These are phyloP conservation scores for Callimorpha dominula DNA, from an alignment of 2,888 invertebrate species.

Conservation along the genomic window DNA sequence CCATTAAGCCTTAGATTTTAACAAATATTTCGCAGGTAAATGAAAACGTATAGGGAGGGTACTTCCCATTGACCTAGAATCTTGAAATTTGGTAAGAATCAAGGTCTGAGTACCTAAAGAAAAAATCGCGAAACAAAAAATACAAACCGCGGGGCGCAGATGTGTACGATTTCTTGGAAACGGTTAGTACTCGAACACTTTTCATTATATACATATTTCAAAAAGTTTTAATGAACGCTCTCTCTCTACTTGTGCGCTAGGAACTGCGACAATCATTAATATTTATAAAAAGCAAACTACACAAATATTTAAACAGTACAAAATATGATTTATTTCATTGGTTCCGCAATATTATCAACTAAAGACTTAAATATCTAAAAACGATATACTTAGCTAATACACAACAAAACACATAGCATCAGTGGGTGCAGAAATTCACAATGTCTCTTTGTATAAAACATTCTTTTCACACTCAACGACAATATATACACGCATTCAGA, in stretches of 20 bases:
- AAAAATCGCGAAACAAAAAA: too few relatives aligned
- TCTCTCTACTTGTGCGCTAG: not conserved
- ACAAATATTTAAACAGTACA: constrained; percentile 36
- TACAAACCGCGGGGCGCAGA: too few relatives aligned
- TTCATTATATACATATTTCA: not conserved
- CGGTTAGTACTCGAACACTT: too few relatives aligned
- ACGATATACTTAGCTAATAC: constrained; percentile 58
- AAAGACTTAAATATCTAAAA: constrained; percentile 45
- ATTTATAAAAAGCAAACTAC: constrained; percentile 10
- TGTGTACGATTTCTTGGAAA: too few relatives aligned
- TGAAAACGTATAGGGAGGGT: too few relatives aligned
- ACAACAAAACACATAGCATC: constrained; percentile 74
- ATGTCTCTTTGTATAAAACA: constrained; percentile 27
- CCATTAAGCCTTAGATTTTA: too few relatives aligned
- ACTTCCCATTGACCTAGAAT: too few relatives aligned
- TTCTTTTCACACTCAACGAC: constrained; percentile 30
- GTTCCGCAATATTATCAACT: constrained; percentile 62
- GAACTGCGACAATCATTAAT: not conserved
- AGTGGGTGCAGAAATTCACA: constrained; percentile 62
- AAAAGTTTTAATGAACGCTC: not conserved
- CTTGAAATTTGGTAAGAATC: too few relatives aligned
- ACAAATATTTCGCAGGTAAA: too few relatives aligned
- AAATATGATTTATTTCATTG: constrained; percentile 73
- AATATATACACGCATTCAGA: constrained; percentile 53
- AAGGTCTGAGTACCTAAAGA: too few relatives aligned